Base-by-base conservation (phyloP, 2,797 vertebrate genomes). In the Chlorospingus flavigularis region DNA sequence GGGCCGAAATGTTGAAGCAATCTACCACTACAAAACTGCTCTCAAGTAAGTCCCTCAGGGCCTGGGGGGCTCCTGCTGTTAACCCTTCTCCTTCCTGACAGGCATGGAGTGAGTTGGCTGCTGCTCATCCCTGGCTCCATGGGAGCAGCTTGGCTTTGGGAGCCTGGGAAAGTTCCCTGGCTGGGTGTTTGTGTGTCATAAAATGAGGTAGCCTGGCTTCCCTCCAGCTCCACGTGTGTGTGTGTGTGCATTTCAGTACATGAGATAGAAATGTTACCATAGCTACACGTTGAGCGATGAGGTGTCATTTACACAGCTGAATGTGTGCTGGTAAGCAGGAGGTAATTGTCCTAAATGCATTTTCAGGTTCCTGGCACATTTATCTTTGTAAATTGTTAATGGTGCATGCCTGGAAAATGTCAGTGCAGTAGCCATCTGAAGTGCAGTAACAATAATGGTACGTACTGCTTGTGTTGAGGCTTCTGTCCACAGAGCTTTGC, bases 11-110 rank as follows among this genome's bases (percentile, higher is more conserved):
- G 37, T 95, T 60, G 99, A 99, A 95, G 99, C 99, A 0, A 98
- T 99, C 94, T 97, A 98, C 95, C 99, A 99, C 97, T 99, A 99
- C 97, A 98, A 97, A 96, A 98, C 98, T 2, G 99, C 99, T 66
- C 99, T 99, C 96, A 98, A 98, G 99, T 99, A 96, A 97, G 98
- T 90, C 10, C 31, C 30, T 8, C 5, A 7, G 25, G 17, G 17
- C 20, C 48, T 3, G 7, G 7, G 21, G 4, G 33, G 11, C 11
- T 73, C 30, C 33, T 30, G 13, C 40, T 17, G 1, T 40, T 80
- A 45, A 13, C 35, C n/a, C 43, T 24, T 48, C 28, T 28, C 10
- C 24, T 77, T 28, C 26, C 54, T 5, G n/a, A 47, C 2, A 2
- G 53, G 4, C 30, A 4, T 10, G 8, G 28, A 40, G 6, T 0